Conservation (phyloP, 2,888 invertebrate species). For the Leptarthrus brevirostris region DNA sequence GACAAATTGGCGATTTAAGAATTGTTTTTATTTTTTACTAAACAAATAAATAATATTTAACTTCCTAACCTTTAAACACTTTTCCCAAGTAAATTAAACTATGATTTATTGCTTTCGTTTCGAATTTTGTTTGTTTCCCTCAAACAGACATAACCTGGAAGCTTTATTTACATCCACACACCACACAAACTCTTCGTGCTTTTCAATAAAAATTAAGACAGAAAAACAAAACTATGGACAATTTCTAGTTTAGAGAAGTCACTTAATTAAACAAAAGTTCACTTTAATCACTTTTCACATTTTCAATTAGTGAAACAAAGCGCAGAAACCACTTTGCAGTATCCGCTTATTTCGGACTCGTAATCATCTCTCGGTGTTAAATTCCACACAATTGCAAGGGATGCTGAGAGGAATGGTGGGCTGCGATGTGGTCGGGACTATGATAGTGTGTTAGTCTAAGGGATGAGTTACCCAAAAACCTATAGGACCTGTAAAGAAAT, state of each 20-base stretch:
- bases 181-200: no score
- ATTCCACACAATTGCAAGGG: conserved; percentile 29
- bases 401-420: conserved; percentile 26
- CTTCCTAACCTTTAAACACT: no score
- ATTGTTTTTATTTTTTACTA: no score
- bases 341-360: conserved; percentile 39
- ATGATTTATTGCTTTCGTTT: no score
- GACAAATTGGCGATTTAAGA: no score
- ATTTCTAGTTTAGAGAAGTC: background rate
- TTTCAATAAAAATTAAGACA: background rate
- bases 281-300: conserved; percentile 44
- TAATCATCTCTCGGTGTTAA: conserved; percentile 42
- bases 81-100: no score
- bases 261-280: conserved; percentile 31
- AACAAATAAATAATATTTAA: no score
- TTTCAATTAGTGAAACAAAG: conserved; percentile 37
- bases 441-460: conserved; percentile 27
- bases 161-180: no score
- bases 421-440: background rate
- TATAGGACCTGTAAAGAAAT: conserved; percentile 35
- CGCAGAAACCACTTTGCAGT: conserved; percentile 38
- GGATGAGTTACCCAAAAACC: conserved; percentile 40
- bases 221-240: background rate
- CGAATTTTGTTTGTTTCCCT: no score
- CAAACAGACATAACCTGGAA: no score